These are phyloP conservation scores for Sarcophaga bullata DNA, from an alignment of 1,140 invertebrate species.

Conservation along the genomic window DNA sequence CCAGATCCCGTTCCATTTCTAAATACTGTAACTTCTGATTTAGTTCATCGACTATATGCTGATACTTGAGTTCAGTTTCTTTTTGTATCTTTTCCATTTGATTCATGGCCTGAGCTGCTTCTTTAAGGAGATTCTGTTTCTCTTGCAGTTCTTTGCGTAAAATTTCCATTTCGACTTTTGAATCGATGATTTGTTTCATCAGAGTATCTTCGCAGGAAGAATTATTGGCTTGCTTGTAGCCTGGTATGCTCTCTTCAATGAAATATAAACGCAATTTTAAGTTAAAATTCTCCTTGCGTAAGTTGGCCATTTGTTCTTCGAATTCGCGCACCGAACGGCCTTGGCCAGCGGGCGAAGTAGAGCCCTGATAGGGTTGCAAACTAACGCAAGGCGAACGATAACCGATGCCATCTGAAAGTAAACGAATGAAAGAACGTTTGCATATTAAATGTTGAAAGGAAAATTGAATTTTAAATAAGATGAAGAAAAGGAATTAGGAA, in stretches of 20 bases:
- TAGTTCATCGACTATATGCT: slow-evolving; percentile 56
- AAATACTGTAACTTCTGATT: slow-evolving; percentile 56
- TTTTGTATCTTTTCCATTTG: slow-evolving; percentile 73
- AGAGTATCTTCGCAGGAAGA: slow-evolving; percentile 48
- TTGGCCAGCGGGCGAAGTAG: slow-evolving; percentile 66
- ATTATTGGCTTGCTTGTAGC: slow-evolving; percentile 44
- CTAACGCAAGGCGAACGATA: slow-evolving; percentile 51
- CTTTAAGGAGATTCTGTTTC: slow-evolving; percentile 83
- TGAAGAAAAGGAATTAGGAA: too few relatives aligned
- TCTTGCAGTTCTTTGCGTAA: slow-evolving; percentile 81
- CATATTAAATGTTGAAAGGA: too few relatives aligned
- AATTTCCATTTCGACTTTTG: slow-evolving; percentile 83
- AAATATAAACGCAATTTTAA: slow-evolving; percentile 91
- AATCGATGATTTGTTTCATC: slow-evolving; percentile 78
- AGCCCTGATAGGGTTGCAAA: slow-evolving; percentile 50
- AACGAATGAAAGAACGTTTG: neutral
- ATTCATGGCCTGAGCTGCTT: slow-evolving; percentile 83
- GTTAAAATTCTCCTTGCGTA: slow-evolving; percentile 93
- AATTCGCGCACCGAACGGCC: slow-evolving; percentile 87
- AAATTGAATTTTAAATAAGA: too few relatives aligned
- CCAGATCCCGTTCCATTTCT: slow-evolving; percentile 47
- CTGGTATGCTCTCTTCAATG: slow-evolving; percentile 76
- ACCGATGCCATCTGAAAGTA: slow-evolving; percentile 48
- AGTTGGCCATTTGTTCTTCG: slow-evolving; percentile 82
- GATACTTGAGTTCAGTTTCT: slow-evolving; percentile 52